These are phyloP conservation scores for Philaethria dido DNA, from an alignment of 2,888 invertebrate species.

Conservation along the genomic window DNA sequence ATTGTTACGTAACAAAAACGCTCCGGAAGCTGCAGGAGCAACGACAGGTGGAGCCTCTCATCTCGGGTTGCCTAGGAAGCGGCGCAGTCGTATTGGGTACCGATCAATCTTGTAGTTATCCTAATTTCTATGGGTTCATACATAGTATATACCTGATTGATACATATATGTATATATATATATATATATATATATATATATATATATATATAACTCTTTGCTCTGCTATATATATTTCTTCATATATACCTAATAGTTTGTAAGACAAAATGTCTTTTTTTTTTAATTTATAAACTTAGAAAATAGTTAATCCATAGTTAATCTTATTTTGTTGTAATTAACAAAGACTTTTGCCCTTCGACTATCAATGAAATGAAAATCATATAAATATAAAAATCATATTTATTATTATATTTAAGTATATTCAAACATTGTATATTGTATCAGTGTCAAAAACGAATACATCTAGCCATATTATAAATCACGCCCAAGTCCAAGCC, in stretches of 20 bases:
- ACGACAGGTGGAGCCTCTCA: slow-evolving; percentile 59
- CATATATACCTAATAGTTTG: no score
- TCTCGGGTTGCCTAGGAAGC: slow-evolving; percentile 61
- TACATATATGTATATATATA: no score
- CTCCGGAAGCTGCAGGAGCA: slow-evolving; percentile 61
- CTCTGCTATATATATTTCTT: no score
- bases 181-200: no score
- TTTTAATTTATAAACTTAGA: no score
- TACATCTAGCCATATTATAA: neutral
- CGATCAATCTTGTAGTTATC: slow-evolving; percentile 46
- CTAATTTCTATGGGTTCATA: neutral
- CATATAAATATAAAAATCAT: neutral
- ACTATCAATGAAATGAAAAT: neutral
- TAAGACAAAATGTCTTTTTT: no score
- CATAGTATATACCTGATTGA: neutral
- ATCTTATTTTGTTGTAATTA: neutral
- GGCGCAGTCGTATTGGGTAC: slow-evolving; percentile 66
- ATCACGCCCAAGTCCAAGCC: slow-evolving; percentile 64
- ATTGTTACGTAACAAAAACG: slow-evolving; percentile 56
- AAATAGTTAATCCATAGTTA: no score
- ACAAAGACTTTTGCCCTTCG: neutral
- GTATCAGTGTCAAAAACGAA: neutral
- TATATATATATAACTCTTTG: no score
- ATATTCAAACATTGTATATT: neutral
- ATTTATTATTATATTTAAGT: slow-evolving; percentile 10